Conservation (phyloP, 2,797 vertebrate species). For the Neopelma chrysocephalum region DNA sequence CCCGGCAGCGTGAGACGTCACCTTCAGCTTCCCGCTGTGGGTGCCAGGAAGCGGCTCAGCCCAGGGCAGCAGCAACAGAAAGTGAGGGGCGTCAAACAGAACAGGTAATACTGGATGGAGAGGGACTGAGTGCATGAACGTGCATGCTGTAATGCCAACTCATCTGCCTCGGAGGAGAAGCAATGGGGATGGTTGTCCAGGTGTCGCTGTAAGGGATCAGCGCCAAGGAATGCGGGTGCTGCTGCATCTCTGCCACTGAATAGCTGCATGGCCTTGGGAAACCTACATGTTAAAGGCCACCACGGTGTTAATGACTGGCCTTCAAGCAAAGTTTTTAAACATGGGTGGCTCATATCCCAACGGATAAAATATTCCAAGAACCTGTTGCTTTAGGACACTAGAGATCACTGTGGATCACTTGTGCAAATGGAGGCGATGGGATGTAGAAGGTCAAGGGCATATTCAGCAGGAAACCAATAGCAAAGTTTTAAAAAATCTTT, state of each 20-base stretch:
- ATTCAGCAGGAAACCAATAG: neutral
- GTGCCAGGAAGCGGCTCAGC: neutral
- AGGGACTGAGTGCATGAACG: neutral
- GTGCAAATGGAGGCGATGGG: neutral
- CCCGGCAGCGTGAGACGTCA: accelerated
- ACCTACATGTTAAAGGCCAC: neutral
- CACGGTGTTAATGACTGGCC: neutral
- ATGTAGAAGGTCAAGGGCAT: neutral
- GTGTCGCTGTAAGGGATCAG: neutral
- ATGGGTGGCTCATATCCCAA: neutral
- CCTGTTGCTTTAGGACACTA: neutral
- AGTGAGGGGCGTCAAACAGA: neutral
- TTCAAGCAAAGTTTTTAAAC: neutral
- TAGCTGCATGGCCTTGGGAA: neutral
- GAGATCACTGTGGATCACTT: neutral
- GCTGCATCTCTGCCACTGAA: neutral
- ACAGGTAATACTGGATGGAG: slow-evolving; percentile 10
- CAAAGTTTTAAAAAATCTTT: neutral
- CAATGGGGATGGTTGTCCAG: neutral
- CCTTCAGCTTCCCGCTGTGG: accelerated
- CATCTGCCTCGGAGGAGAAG: neutral
- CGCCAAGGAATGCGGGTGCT: neutral
- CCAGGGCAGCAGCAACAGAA: neutral
- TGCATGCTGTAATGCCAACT: neutral
- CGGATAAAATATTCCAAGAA: neutral